These are phyloP conservation scores for Polia nebulosa DNA, from an alignment of 2,888 invertebrate species.

Conservation along the genomic window DNA sequence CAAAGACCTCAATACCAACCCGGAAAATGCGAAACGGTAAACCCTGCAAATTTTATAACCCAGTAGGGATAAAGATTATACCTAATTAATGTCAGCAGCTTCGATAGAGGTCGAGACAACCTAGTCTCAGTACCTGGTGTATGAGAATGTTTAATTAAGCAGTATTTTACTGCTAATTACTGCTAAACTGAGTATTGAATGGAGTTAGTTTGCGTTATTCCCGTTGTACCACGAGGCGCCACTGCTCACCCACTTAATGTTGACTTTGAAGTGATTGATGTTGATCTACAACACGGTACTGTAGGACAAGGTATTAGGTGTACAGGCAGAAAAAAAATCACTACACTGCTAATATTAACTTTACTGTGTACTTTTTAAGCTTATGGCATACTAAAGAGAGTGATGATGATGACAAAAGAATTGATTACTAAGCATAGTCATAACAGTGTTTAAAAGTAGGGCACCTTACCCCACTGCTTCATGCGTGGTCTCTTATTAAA, in stretches of 20 bases:
- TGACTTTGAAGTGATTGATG: conserved; percentile 73
- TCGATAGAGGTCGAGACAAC: conserved; percentile 20
- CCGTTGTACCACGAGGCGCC: conserved; percentile 67
- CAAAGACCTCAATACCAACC: conserved; percentile 9
- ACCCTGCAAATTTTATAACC: conserved; percentile 33
- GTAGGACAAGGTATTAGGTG: conserved; percentile 7
- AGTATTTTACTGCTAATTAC: conserved; percentile 79
- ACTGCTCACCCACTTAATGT: conserved; percentile 69
- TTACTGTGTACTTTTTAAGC: not conserved
- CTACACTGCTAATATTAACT: not conserved
- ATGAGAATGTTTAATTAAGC: conserved; percentile 81
- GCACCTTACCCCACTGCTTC: too few relatives aligned
- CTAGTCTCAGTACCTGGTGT: conserved; percentile 16
- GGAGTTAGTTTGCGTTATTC: conserved; percentile 68
- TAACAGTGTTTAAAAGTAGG: not conserved
- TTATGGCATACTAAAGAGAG: not conserved
- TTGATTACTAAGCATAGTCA: not conserved
- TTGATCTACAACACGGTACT: conserved; percentile 48
- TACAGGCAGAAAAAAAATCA: not conserved
- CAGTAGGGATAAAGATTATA: conserved; percentile 24
- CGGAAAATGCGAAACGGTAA: conserved; percentile 25
- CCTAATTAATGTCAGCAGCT: conserved; percentile 33
- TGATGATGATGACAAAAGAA: not conserved
- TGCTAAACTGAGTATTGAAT: conserved; percentile 76
- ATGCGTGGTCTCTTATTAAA: too few relatives aligned